Evolutionary conservation across 2,888 invertebrate species (phyloP), one percentile per base, ranked within the genome.

Genomic region (Ceratothoa steindachneri): DNA sequence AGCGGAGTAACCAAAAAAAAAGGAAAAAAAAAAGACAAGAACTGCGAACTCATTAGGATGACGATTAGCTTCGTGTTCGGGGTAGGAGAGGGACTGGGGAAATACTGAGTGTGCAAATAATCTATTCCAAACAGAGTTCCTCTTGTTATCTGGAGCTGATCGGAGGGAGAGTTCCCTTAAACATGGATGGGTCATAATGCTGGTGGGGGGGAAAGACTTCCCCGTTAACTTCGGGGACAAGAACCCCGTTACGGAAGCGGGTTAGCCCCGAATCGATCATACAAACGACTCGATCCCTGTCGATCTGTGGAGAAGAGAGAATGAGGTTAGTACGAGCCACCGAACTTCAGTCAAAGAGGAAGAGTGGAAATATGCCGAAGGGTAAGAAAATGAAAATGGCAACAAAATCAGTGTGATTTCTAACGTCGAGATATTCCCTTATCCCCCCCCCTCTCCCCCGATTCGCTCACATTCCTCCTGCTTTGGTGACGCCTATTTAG

Each of bases 131-230:
- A 60, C 5, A 15, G 15, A 7, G 22, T 24, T 60, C 60, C 60
- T 60, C 60, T 24, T 60, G 60, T 60, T 60, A 60, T 60, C 60
- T 60, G 60, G 60, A 60, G 60, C 60, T 60, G 60, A 60, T 60
- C 12, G 60, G 60, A 1, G 60, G 60, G 12, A 60, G 27, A 12
- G 60, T 60, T 24, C 22, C 9, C 24, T 1, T 60, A 24, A 60
- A 60, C 7, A 41, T 15, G 19, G 15, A n/a, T 12, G 60, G 60
- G 9, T 60, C 60, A 60, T 22, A 60, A 60, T 60, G 27, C 15
- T 41, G 41, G 27, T 60, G n/a, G 2, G 60, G 22, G 12, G 60
- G 60, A 3, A 22, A 60, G 12, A 60, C 60, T 12, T 60, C 60
- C 27, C 60, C 60, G 9, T 60, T 60, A 24, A 60, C 22, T 24